Percentiles rank a stretch among this genome's conserved stretches.
Conservation (phyloP, 2,113 vertebrate species). For the Athene noctua region DNA sequence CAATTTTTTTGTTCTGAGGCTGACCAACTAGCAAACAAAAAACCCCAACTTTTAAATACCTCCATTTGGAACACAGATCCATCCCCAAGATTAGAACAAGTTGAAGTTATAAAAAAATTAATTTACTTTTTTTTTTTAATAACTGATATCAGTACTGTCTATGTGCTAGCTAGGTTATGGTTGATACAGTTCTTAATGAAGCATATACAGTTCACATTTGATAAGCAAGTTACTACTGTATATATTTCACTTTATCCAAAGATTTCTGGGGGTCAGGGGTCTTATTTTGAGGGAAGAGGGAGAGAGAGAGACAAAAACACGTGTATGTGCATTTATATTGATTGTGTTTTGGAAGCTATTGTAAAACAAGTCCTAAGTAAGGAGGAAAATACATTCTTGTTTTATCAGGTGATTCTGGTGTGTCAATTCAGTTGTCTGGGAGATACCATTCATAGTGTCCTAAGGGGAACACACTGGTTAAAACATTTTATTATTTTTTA, state of each 20-base stretch:
- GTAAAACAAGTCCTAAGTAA: background rate
- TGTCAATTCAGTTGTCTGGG: background rate
- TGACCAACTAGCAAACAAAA: background rate
- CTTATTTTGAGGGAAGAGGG: background rate
- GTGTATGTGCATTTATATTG: background rate
- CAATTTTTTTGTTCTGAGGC: background rate
- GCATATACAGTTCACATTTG: background rate
- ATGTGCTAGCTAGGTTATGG: background rate
- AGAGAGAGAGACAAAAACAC: background rate
- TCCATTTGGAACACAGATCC: background rate
- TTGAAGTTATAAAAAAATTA: background rate
- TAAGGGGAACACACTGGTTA: background rate
- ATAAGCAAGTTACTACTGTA: background rate
- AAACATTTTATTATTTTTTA: background rate
- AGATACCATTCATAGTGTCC: background rate
- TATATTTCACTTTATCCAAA: background rate
- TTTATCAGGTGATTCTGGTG: background rate
- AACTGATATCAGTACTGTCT: background rate
- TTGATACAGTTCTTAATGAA: background rate
- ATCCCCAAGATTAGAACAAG: background rate
- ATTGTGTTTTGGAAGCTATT: background rate
- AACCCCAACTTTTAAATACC: rapidly evolving
- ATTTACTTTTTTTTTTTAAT: background rate
- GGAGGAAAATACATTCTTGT: background rate
- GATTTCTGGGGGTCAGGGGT: background rate